Percentiles rank a stretch among this genome's conserved stretches.
Evolutionary conservation across 2,888 invertebrate genomes (phyloP).

Genomic region (Xylophagus ater): DNA sequence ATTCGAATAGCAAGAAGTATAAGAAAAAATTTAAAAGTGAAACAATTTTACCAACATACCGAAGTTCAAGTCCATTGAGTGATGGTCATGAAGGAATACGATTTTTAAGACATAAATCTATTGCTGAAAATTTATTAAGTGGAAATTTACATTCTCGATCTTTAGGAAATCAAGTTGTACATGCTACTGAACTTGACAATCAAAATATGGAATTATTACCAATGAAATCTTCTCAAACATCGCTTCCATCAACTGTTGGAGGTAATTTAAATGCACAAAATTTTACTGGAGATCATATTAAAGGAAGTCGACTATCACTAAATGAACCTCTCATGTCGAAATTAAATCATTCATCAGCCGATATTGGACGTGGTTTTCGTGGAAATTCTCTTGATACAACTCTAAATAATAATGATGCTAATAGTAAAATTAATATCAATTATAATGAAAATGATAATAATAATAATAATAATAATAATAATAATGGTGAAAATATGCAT

Average conservation of each 20-base stretch:
- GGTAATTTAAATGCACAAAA: too few species aligned
- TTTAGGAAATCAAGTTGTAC: conserved; percentile 19
- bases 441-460: conserved; percentile 11
- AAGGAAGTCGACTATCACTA: conserved; percentile 33
- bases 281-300: too few species aligned
- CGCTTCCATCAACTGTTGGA: too few species aligned
- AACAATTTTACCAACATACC: conserved; percentile 34
- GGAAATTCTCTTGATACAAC: conserved; percentile 35
- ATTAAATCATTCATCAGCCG: too few species aligned
- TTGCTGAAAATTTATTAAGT: conserved; percentile 30
- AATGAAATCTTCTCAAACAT: too few species aligned
- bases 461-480: conserved; percentile 16
- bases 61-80: conserved; percentile 30
- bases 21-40: conserved; percentile 36
- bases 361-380: conserved; percentile 32
- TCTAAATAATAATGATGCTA: conserved; percentile 25
- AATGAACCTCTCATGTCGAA: conserved; percentile 36
- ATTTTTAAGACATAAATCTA: conserved; percentile 32
- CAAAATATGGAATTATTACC: too few species aligned
- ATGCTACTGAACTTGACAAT: not conserved
- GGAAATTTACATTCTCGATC: conserved; percentile 35
- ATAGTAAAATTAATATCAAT: not conserved
- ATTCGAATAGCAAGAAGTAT: conserved; percentile 25
- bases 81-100: conserved; percentile 33
- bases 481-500: conserved; percentile 21